Conservation (phyloP, 30 jellyfish, hydroid and myxozoan species). For the Hydractinia symbiolongicarpus region DNA sequence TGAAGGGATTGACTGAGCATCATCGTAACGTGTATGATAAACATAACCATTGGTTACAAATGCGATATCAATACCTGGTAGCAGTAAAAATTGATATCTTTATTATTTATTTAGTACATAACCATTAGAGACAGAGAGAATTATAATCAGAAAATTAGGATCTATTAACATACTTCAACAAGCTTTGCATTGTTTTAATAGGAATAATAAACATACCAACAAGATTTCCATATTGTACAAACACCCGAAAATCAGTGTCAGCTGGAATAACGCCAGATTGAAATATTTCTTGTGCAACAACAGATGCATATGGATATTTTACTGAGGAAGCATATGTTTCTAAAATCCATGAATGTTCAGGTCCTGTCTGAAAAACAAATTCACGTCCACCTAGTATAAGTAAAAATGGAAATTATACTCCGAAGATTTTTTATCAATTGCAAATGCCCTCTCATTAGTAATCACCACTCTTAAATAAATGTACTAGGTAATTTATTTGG, state of each 20-base stretch:
- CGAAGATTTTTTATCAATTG: too few relatives aligned
- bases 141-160: too few relatives aligned
- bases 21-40: conserved; percentile 87
- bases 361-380: conserved; percentile 95
- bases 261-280: conserved; percentile 91
- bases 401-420: too few relatives aligned
- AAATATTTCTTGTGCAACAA: conserved; percentile 88
- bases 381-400: conserved; percentile 70
- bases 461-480: too few relatives aligned
- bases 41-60: conserved; percentile 88
- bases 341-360: conserved; percentile 93
- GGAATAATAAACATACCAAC: conserved; percentile 26
- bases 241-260: conserved; percentile 91
- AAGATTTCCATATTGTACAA: conserved; percentile 68
- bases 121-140: too few relatives aligned
- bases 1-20: conserved; percentile 63
- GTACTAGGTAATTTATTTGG: too few relatives aligned
- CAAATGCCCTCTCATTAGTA: too few relatives aligned
- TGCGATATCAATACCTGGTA: conserved; percentile 86
- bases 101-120: too few relatives aligned
- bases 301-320: conserved; percentile 76
- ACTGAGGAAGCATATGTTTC: conserved; percentile 75
- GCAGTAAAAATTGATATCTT: too few relatives aligned
- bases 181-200: too few relatives aligned
- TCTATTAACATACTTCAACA: too few relatives aligned